These are phyloP conservation scores for Allophyes oxyacanthae DNA, from an alignment of 2,888 invertebrate species.

Conservation along the genomic window DNA sequence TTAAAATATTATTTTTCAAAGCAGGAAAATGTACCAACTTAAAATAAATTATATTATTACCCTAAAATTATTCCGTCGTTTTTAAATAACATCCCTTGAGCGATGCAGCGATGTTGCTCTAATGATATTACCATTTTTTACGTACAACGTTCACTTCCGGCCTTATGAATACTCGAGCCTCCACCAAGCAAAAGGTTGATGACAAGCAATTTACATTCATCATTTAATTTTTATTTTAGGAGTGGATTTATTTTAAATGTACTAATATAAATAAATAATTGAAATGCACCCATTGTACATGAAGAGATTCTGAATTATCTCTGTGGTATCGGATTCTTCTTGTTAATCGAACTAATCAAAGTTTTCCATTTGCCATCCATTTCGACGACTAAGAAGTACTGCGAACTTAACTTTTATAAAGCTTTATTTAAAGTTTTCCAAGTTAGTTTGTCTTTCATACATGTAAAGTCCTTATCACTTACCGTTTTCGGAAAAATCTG, in stretches of 20 bases:
- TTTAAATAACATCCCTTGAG: constrained; percentile 59
- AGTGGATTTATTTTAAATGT: constrained; percentile 31
- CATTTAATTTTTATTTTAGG: constrained; percentile 53
- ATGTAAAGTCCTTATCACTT: constrained; percentile 55
- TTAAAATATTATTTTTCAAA: constrained; percentile 18
- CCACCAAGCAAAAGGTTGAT: constrained; percentile 70
- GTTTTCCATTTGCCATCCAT: background rate
- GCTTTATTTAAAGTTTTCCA: constrained; percentile 8
- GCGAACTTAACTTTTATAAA: too few relatives aligned
- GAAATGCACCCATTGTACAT: too few relatives aligned
- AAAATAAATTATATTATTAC: constrained; percentile 39
- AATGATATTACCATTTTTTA: constrained; percentile 80
- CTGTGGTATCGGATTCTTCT: constrained; percentile 4
- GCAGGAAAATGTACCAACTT: constrained; percentile 23
- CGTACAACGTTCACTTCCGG: constrained; percentile 64
- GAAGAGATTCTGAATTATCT: too few relatives aligned
- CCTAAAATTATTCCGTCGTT: constrained; percentile 46
- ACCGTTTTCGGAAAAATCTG: constrained; percentile 74
- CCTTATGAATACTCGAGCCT: constrained; percentile 79
- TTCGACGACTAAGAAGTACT: constrained; percentile 5
- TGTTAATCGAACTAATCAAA: background rate
- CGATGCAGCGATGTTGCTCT: constrained; percentile 61
- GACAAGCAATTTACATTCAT: constrained; percentile 78
- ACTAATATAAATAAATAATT: too few relatives aligned
- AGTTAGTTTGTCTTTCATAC: background rate